phyloP scores from a whole-genome alignment of 2,797 vertebrate genomes.

The Tadarida brasiliensis region DNA sequence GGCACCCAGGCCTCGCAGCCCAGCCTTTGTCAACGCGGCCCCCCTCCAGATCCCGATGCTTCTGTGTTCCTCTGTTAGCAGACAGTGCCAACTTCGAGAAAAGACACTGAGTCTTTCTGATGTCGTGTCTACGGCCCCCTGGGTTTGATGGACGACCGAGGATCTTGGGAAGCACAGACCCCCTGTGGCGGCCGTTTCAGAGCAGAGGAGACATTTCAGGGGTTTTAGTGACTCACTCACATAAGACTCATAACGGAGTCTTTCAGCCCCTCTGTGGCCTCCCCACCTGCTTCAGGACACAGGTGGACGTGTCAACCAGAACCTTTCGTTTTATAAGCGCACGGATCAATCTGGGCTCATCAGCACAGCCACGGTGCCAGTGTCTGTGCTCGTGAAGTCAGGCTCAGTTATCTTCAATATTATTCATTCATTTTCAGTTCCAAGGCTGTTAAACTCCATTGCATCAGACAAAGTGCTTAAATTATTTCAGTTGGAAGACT shows the following conservation, averaged over 20 bases:
- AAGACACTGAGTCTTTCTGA: neutral
- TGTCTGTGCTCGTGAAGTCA: too few species aligned
- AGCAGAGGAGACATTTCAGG: neutral
- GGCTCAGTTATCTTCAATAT: rapidly evolving
- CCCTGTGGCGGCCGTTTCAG: rapidly evolving
- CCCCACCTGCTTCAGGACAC: neutral
- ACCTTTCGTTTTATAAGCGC: rapidly evolving
- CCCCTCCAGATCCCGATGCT: too few species aligned
- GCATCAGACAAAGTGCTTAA: neutral
- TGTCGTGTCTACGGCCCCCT: rapidly evolving
- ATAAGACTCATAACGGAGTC: neutral
- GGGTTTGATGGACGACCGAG: rapidly evolving
- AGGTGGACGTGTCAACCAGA: rapidly evolving
- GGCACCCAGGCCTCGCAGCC: rapidly evolving
- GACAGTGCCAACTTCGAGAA: neutral
- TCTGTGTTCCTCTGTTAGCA: neutral
- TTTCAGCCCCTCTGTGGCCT: rapidly evolving
- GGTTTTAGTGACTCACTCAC: neutral
- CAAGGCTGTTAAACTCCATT: neutral
- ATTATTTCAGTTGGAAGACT: neutral
- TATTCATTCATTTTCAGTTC: neutral
- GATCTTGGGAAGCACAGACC: neutral
- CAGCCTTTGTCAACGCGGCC: too few species aligned
- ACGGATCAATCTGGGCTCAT: rapidly evolving
- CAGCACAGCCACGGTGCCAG: rapidly evolving